Evolutionary conservation across 2,888 invertebrate genomes (phyloP).

Genomic region (Nomada hirtipes): DNA sequence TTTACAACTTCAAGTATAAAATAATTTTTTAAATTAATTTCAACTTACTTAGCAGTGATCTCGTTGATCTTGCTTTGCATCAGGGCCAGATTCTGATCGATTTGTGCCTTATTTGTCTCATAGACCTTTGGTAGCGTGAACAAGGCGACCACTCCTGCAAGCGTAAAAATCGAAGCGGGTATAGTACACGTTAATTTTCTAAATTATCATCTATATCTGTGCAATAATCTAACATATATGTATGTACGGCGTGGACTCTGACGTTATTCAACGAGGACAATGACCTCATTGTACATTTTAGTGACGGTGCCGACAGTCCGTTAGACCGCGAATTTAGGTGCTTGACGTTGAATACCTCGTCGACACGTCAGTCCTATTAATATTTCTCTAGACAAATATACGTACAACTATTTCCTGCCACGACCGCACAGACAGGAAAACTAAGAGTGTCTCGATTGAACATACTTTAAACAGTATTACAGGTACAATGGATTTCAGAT

Average conservation of each 20-base stretch:
- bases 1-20: neutral
- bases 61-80: constrained; percentile 95
- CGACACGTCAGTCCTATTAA: constrained; percentile 31
- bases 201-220: neutral
- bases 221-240: neutral
- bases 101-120: constrained; percentile 96
- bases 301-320: neutral
- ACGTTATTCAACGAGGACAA: constrained; percentile 31
- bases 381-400: constrained; percentile 8
- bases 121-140: constrained; percentile 98
- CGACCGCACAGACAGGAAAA: neutral
- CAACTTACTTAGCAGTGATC: constrained; percentile 94
- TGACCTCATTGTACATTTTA: constrained; percentile 28
- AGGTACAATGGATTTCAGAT: neutral
- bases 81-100: constrained; percentile 95
- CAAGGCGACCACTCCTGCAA: constrained; percentile 94
- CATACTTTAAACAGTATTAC: neutral
- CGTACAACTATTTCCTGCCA: constrained; percentile 6
- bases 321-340: constrained; percentile 26
- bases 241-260: neutral
- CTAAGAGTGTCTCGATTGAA: neutral
- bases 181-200: neutral
- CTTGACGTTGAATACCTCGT: constrained; percentile 1
- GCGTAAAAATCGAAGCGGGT: constrained; percentile 49
- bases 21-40: no score